Base-by-base conservation (phyloP, 2,797 vertebrate species). In the Scomberomorus guttatus region DNA sequence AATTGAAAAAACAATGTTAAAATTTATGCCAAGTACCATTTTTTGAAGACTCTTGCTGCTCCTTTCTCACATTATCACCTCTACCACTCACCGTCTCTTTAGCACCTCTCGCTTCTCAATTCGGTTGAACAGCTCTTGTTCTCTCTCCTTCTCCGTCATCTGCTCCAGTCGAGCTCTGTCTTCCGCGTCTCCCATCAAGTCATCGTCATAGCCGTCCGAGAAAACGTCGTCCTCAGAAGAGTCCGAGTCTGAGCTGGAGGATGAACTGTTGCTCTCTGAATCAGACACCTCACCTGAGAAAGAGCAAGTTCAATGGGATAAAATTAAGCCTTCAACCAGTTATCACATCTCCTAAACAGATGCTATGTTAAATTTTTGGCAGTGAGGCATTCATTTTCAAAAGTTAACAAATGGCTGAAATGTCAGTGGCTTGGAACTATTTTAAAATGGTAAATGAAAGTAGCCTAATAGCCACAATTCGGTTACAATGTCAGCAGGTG, bases 61-160 rank as follows among this genome's bases (percentile, higher is more conserved):
- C 32, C 17, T 66, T 50, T 64, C 2, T 42, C 1, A 5, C 22
- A 5, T 44, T 25, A 4, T 11, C 46, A 48, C 46, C 44, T 8
- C 37, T 39, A 0, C 4, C 42, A 56, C 93, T 95, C 83, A 99
- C 98, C 98, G 97, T 95, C 97, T 97, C 90, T 98, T 99, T 6
- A 99, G 94, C 84, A 99, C 98, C 92, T 99, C 98, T 93, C 98
- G 94, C 88, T 99, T 99, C 91, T 99, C 98, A 62, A 99, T 99
- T 79, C 98, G 94, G 87, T 99, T 99, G 90, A 99, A 99, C 54
- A 99, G 95, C 82, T 99, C 98, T 81, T 99, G 98, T 39, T 99
- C 98, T 54, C 98, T 91, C 90, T 99, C 98, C 85, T 99, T 99
- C 92, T 99, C 98, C 0, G 98, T 99, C 98, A 99, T 99, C 94